Evolutionary conservation across 1,140 invertebrate species (phyloP).

Genomic region (Triops cancriformis): DNA sequence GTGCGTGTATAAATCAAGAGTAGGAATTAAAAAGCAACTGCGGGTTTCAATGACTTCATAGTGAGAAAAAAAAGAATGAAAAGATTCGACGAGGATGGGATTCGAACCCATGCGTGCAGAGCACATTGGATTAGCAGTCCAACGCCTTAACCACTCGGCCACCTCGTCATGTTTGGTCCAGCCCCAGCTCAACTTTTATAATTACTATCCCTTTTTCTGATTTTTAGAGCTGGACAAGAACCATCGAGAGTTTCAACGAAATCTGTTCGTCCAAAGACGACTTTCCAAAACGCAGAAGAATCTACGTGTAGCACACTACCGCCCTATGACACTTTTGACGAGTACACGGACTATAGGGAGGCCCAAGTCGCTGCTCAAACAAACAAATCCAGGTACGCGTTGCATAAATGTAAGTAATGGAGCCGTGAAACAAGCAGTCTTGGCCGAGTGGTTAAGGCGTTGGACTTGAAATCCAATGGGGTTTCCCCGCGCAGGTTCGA

Average conservation of each 20-base stretch:
- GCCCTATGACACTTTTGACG: not conserved
- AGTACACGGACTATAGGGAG: not conserved
- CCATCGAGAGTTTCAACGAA: not conserved
- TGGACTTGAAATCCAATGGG: constrained; percentile 75
- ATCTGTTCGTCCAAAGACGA: not conserved
- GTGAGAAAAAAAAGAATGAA: constrained; percentile 25
- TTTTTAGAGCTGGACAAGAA: too few species aligned
- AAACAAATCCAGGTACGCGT: too few species aligned
- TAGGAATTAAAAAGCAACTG: too few species aligned
- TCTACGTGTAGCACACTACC: not conserved
- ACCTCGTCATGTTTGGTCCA: constrained; percentile 38
- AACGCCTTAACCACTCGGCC: constrained; percentile 48
- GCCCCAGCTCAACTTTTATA: too few species aligned
- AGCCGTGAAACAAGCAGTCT: constrained; percentile 35
- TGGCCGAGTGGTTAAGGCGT: constrained; percentile 61
- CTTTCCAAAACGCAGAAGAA: not conserved
- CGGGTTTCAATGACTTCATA: too few species aligned
- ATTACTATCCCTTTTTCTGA: too few species aligned
- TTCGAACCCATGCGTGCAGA: constrained; percentile 46
- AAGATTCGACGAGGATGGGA: constrained; percentile 42
- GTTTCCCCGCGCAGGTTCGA: constrained; percentile 72
- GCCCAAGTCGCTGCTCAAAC: not conserved
- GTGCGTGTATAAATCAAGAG: too few species aligned
- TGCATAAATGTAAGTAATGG: not conserved
- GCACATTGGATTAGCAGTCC: constrained; percentile 46